Evolutionary conservation across 2,113 vertebrate genomes (phyloP).

Genomic region (Prinia subflava): DNA sequence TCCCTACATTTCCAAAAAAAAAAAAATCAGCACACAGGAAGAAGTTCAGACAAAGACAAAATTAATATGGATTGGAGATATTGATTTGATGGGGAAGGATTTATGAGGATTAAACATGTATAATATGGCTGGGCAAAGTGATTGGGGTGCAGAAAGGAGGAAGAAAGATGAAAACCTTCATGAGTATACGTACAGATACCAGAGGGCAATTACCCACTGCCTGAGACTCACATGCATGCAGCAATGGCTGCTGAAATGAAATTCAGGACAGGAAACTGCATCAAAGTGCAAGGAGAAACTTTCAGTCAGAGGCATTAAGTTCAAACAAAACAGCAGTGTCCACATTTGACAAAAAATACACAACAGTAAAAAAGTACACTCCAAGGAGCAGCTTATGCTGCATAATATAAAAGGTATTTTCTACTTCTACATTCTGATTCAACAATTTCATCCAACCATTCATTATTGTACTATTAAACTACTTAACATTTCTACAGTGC

Average conservation of each 20-base stretch:
- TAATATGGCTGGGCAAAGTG: neutral
- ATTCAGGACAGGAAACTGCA: constrained; percentile 18
- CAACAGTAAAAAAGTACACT: neutral
- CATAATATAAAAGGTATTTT: neutral
- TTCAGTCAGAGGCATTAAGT: neutral
- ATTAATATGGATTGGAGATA: neutral
- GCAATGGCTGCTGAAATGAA: constrained; percentile 46
- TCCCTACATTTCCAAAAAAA: neutral
- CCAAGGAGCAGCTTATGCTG: neutral
- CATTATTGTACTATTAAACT: neutral
- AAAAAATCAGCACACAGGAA: neutral
- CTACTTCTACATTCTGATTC: neutral
- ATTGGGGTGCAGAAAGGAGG: neutral
- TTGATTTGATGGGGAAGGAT: constrained; percentile 11
- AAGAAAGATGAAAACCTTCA: neutral
- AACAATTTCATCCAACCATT: neutral
- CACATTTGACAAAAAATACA: neutral
- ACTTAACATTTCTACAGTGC: neutral
- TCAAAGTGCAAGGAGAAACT: neutral
- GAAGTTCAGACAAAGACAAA: constrained; percentile 22
- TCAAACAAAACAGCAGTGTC: neutral
- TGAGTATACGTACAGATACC: constrained; percentile 36
- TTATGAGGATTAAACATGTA: neutral
- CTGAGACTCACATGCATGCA: constrained; percentile 4
- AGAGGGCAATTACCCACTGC: constrained; percentile 48